Conservation (phyloP, 2,888 invertebrate genomes). For the Rhaphigaster nebulosa region DNA sequence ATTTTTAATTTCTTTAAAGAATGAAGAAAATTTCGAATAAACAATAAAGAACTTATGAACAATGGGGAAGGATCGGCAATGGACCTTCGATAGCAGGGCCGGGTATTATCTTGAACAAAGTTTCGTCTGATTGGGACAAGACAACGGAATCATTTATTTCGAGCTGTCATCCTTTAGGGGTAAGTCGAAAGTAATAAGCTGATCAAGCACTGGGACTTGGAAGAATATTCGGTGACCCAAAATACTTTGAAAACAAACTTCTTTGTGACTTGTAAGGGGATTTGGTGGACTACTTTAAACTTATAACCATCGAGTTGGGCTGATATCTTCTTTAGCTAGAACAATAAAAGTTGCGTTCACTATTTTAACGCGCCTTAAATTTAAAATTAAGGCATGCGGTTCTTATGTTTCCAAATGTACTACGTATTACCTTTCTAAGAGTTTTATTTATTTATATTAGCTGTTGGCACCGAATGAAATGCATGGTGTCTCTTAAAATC, state of each 20-base stretch:
- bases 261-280: not conserved
- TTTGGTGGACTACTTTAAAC: not conserved
- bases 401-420: too few species aligned
- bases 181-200: slow-evolving; percentile 23
- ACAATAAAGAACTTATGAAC: not conserved
- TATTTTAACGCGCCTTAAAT: too few species aligned
- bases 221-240: slow-evolving; percentile 28
- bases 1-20: too few species aligned
- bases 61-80: not conserved
- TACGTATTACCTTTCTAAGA: too few species aligned
- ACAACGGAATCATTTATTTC: not conserved
- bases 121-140: not conserved
- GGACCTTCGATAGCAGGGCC: not conserved
- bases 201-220: not conserved
- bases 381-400: too few species aligned
- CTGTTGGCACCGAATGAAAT: too few species aligned
- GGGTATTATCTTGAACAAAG: slow-evolving; percentile 16
- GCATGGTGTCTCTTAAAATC: too few species aligned
- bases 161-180: not conserved
- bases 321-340: not conserved
- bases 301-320: not conserved
- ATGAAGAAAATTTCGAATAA: too few species aligned
- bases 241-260: slow-evolving; percentile 23
- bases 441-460: too few species aligned
- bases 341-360: not conserved